Evolutionary conservation across 2,113 vertebrate species (phyloP).

Genomic region (Hystrix brachyura): DNA sequence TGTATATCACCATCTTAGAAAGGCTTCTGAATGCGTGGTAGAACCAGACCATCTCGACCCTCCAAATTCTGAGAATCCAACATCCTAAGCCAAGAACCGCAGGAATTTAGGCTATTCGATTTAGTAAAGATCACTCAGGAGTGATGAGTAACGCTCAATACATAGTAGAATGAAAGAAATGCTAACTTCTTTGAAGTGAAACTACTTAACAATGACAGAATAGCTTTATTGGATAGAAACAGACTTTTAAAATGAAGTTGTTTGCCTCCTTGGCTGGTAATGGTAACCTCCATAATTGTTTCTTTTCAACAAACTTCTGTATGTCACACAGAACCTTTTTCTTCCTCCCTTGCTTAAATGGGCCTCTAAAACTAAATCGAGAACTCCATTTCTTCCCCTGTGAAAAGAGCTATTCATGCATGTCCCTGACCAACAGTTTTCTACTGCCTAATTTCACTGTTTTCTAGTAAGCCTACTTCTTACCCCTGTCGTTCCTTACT

Average conservation of each 20-base stretch:
- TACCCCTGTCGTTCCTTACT: neutral
- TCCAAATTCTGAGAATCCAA: neutral
- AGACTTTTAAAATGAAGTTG: neutral
- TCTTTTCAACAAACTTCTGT: neutral
- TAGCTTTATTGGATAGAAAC: neutral
- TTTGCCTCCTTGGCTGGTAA: conserved; percentile 8
- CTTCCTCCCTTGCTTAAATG: neutral
- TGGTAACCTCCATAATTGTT: neutral
- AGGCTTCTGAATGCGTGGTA: neutral
- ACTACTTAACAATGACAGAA: neutral
- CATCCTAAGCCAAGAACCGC: neutral
- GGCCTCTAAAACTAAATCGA: neutral
- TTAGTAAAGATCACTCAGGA: neutral
- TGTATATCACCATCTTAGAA: neutral
- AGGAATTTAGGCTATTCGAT: neutral
- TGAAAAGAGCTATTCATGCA: neutral
- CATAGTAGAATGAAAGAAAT: neutral
- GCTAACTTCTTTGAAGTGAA: neutral
- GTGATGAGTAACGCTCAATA: neutral
- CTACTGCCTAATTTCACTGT: neutral
- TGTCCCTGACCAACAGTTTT: neutral
- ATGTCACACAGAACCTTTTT: neutral
- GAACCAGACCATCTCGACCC: neutral
- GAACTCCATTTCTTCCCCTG: neutral
- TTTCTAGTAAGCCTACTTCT: neutral